Evolutionary conservation across 2,113 vertebrate genomes (phyloP), one percentile per base, ranked within the genome.

Genomic region (Carassius gibelio): DNA sequence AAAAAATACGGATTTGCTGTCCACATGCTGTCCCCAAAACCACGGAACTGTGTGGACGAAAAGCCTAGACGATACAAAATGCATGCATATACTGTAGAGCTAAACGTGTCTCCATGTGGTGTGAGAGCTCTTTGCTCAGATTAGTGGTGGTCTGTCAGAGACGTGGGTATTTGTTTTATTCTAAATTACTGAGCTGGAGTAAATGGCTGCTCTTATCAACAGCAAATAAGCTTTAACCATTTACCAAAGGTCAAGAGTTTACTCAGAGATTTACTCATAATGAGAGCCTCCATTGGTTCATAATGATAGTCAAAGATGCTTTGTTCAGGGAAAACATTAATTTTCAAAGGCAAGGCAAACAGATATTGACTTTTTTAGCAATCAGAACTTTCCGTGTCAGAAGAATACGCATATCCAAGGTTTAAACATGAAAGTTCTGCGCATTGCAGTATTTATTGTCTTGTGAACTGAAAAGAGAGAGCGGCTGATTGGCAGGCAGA

Each of bases 111-210:
- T 30, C 30, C 30, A 30, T 30, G 30, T 30, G 30, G 30, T 2
- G 42, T 19, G 36, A 72, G 72, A 74, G 52, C 64, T 48, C 34
- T 77, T 82, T 71, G 50, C 42, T 19, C n/a, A 69, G 55, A 79
- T 59, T 84, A 84, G 85, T 59, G 19, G 23, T 17, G 30, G 42
- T 68, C 64, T 84, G 42, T 68, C 19, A 14, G 34, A 80, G 72
- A 84, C 68, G 42, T 86, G 45, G 34, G 21, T 55, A 86, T 87
- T 62, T 82, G 42, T 84, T 84, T 82, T 30, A 30, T 30, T 82
- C 57, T 71, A 38, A 84, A 86, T 81, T 71, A 81, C 8, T 30
- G 10, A 14, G 30, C 55, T 81, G 14, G 11, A 68, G 62, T 48
- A 84, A 81, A 88, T 76, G 13, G 14, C 66, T 64, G 15, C n/a